These are phyloP conservation scores for Dynastes maya DNA, from an alignment of 2,888 invertebrate genomes.

Conservation along the genomic window DNA sequence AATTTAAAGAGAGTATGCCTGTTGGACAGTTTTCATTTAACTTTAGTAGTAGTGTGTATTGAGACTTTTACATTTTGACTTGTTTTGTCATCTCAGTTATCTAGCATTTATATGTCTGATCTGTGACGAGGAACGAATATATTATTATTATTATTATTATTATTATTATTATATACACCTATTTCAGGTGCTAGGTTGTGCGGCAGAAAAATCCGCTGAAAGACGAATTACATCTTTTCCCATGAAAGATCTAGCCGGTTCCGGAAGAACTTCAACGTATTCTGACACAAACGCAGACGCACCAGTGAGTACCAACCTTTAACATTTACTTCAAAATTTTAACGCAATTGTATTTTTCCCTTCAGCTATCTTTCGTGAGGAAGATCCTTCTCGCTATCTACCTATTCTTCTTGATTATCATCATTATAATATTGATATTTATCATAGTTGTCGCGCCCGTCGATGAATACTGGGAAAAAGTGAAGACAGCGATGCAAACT, in stretches of 20 bases:
- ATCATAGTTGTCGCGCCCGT: slow-evolving; percentile 85
- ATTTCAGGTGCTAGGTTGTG: slow-evolving; percentile 81
- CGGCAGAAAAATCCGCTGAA: slow-evolving; percentile 81
- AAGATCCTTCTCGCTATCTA: slow-evolving; percentile 86
- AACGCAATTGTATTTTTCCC: too few relatives aligned
- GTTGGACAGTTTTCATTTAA: too few relatives aligned
- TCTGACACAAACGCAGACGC: slow-evolving; percentile 84
- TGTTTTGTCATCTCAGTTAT: too few relatives aligned
- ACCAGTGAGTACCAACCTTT: slow-evolving; percentile 75
- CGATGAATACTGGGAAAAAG: slow-evolving; percentile 74
- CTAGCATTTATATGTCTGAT: too few relatives aligned
- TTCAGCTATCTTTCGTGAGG: slow-evolving; percentile 84
- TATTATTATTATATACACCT: too few relatives aligned
- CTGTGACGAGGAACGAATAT: too few relatives aligned
- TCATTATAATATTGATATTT: slow-evolving; percentile 83
- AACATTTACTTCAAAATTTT: too few relatives aligned
- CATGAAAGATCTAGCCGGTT: slow-evolving; percentile 86
- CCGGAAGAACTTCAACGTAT: slow-evolving; percentile 75
- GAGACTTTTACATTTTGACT: too few relatives aligned
- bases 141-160: too few relatives aligned
- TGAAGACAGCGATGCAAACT: slow-evolving; percentile 47
- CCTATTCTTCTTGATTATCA: slow-evolving; percentile 78
- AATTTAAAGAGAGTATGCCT: too few relatives aligned
- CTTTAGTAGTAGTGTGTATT: too few relatives aligned
- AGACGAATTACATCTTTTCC: slow-evolving; percentile 87